Evolutionary conservation across 2,888 invertebrate species (phyloP), one percentile per base, ranked within the genome.

Genomic region (Limenitis camilla): DNA sequence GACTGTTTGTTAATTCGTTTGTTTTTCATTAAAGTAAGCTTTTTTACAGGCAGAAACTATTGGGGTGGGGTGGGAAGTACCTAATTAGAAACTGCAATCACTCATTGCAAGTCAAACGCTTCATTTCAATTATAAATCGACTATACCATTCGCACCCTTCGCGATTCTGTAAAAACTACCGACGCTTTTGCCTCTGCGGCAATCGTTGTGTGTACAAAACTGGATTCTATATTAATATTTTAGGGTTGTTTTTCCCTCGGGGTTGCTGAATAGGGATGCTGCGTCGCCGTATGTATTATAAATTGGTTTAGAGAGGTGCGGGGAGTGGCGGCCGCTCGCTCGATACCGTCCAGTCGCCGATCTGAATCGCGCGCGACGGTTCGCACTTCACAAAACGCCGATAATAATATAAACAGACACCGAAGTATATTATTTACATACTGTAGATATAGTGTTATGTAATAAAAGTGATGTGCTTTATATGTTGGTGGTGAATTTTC

Each of bases 221-320:
- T 60, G 48, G 29, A 54, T 69, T 61, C 45, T 74, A 58, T 40
- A 2, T 0, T 2, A 0, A 1, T n/a, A 9, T 0, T 1, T 19
- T 74, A 63, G 40, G 74, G 76, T 76, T 55, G 61, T 46, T 52
- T 64, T 69, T 77, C 29, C 54, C 42, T 52, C 59, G 71, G 48
- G 53, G 49, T 42, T 42, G 55, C 48, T 55, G 55, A 58, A 67
- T 67, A 76, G 85, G 86, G 86, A 87, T 87, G 86, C 86, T 87
- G 85, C 82, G 82, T 77, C 83, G 81, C 79, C 76, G 85, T 86
- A 87, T 87, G 85, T 87, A 86, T 86, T 87, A 87, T 87, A 86
- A 87, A 87, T 87, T 85, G 86, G 85, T 86, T 85, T 83, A 85
- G 84, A 83, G 81, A 69, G 75, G 82, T 65, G 74, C 76, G 81